phyloP scores from a whole-genome alignment of 1,140 invertebrate genomes.

The Aphis craccivora region DNA sequence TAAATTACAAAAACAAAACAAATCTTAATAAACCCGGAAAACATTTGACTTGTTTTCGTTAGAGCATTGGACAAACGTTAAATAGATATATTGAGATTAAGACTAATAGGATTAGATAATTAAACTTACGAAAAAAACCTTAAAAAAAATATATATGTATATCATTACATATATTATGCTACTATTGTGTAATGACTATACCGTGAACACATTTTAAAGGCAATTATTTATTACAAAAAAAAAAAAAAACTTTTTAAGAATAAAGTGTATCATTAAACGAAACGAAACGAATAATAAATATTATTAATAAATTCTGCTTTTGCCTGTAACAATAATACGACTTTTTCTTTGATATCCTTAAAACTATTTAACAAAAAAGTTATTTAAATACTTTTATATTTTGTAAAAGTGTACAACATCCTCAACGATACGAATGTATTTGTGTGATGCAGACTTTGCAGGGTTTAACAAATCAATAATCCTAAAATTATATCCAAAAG shows the following conservation, averaged over 20 bases:
- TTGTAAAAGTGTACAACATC: background rate
- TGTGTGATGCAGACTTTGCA: background rate
- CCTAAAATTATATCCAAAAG: background rate
- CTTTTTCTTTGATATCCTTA: background rate
- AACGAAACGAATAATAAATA: slow-evolving; percentile 12
- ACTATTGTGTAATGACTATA: background rate
- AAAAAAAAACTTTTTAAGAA: background rate
- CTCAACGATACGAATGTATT: background rate
- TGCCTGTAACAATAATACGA: background rate
- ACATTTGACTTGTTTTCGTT: background rate
- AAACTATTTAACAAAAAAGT: background rate
- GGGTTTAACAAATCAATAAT: background rate
- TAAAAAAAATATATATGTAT: background rate
- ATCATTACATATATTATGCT: background rate
- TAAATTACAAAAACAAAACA: background rate
- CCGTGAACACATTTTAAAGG: background rate
- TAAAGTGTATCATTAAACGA: background rate
- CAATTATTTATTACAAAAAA: background rate
- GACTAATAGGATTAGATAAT: background rate
- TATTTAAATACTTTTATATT: background rate
- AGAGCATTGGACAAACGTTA: background rate
- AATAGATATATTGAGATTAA: background rate
- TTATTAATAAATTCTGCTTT: background rate
- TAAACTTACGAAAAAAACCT: background rate
- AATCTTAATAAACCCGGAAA: background rate